Evolutionary conservation across 2,113 vertebrate genomes (phyloP), one percentile per base, ranked within the genome.

Genomic region (Otocyon megalotis): DNA sequence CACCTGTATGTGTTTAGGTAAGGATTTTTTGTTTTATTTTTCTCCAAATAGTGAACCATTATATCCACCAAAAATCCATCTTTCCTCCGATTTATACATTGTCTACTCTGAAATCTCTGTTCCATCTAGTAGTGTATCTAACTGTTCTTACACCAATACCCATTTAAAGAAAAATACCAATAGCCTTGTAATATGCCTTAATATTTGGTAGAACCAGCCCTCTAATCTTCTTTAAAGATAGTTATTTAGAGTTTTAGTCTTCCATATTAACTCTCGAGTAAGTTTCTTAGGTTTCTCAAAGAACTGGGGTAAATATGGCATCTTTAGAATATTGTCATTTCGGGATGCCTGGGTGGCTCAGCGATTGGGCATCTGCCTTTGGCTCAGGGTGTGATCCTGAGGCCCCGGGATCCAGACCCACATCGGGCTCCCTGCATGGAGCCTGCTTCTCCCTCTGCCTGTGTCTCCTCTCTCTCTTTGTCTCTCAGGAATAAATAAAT

Each of bases 91-190:
- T 17, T 8, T 89, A 32, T 74, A 48, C 48, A 65, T n/a, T 63
- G 26, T 72, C 88, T 37, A 65, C 84, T 95, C 82, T 81, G 50
- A 85, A 92, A 77, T 82, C 85, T 81, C 50, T 71, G 58, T 72
- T 50, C 13, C 43, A 60, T 35, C 11, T 5, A 32, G 54, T 63
- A 28, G 32, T n/a, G 3, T 77, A 80, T 82, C 22, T 82, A 37
- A 80, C 54, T 71, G 11, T 60, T 94, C 30, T 82, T 96, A 67
- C 3, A 88, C n/a, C 56, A 83, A 93, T 6, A 50, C 5, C 13
- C n/a, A n/a, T 32, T 82, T 30, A 26, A 16, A 43, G n/a, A 28
- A 43, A 65, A 22, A 72, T 24, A 93, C 26, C 22, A 83, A 2
- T 5, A 30, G 71, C n/a, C 35, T 81, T 76, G 17, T 32, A 89